These are phyloP conservation scores for Mesoclemmys tuberculata DNA, from an alignment of 2,113 vertebrate genomes.

Conservation along the genomic window DNA sequence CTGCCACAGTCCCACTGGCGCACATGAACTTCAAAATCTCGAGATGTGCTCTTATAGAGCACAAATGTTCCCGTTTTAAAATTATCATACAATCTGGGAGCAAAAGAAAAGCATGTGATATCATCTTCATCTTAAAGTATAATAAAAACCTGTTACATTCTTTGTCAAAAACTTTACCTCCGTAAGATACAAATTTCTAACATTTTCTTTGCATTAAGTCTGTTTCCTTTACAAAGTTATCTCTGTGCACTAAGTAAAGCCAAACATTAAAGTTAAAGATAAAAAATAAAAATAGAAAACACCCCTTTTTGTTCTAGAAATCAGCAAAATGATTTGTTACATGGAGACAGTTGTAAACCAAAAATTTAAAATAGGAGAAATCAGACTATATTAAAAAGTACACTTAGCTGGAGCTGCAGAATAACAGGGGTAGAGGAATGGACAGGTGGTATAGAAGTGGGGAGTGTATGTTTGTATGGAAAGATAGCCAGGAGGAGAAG, in stretches of 20 bases:
- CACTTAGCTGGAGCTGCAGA: background rate
- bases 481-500: background rate
- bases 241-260: background rate
- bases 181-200: background rate
- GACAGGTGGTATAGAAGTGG: background rate
- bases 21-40: slow-evolving; percentile 90
- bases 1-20: slow-evolving; percentile 93
- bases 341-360: background rate
- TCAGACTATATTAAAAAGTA: background rate
- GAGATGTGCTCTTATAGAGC: slow-evolving; percentile 82
- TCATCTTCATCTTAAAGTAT: background rate
- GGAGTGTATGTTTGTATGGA: background rate
- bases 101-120: background rate
- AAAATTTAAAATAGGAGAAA: background rate
- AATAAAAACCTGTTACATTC: background rate
- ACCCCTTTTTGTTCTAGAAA: background rate
- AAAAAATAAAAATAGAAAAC: background rate
- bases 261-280: background rate
- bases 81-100: slow-evolving; percentile 88
- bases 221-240: background rate
- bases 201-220: background rate
- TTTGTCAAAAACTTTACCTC: background rate
- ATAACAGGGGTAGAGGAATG: background rate
- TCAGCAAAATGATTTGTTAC: background rate
- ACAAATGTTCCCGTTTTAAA: slow-evolving; percentile 90